Conservation (phyloP, 92 coral and sea anemone genomes). For the Actinostola sp. region DNA sequence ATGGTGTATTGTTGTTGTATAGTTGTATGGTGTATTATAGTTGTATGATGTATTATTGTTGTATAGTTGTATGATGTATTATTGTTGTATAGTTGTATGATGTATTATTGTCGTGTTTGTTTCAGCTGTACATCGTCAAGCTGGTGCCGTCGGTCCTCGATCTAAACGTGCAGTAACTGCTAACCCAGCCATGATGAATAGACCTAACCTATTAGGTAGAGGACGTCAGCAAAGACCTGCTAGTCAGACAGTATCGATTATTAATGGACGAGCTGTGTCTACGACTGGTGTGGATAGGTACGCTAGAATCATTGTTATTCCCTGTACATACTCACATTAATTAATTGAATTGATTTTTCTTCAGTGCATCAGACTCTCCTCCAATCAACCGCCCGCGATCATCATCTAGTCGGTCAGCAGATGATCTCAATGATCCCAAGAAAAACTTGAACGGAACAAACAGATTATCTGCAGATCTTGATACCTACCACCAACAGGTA, state of each 20-base stretch:
- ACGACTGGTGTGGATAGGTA: constrained; percentile 77
- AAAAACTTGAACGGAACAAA: constrained; percentile 66
- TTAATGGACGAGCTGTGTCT: constrained; percentile 76
- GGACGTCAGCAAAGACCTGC: constrained; percentile 49
- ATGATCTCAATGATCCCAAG: constrained; percentile 63
- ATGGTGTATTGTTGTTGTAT: too few relatives aligned
- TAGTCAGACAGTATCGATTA: constrained; percentile 49
- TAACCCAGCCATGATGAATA: constrained; percentile 77
- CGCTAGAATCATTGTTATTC: background rate
- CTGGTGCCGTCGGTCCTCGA: constrained; percentile 72
- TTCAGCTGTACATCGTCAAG: constrained; percentile 20
- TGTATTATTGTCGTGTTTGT: too few relatives aligned
- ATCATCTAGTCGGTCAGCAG: constrained; percentile 76
- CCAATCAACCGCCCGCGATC: constrained; percentile 75
- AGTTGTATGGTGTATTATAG: too few relatives aligned
- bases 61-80: too few relatives aligned
- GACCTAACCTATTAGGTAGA: constrained; percentile 71
- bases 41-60: too few relatives aligned
- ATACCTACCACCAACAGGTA: constrained; percentile 82
- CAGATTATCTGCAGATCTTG: constrained; percentile 78
- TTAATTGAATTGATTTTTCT: background rate
- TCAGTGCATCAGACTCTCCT: constrained; percentile 71
- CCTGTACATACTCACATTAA: background rate
- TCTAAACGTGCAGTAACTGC: constrained; percentile 84
- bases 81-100: too few relatives aligned